Evolutionary conservation across 2,797 vertebrate genomes (phyloP).

Genomic region (Pelodytes ibericus): DNA sequence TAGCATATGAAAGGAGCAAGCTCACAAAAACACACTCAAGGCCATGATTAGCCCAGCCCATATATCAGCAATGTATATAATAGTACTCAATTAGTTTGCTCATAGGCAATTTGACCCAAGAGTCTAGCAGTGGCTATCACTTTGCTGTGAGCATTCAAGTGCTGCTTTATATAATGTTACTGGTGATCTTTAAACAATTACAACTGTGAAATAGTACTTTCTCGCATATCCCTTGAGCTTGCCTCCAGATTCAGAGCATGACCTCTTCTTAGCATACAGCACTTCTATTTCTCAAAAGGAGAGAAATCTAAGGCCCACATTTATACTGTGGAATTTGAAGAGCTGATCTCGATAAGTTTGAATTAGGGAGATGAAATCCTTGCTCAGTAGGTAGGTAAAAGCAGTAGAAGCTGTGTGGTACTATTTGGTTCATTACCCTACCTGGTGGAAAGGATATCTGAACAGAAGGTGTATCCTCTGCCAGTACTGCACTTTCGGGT

Average conservation of each 20-base stretch:
- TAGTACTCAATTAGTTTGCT: slow-evolving; percentile 36
- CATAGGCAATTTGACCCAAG: slow-evolving; percentile 37
- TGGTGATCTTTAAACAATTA: not conserved
- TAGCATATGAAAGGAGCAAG: slow-evolving; percentile 24
- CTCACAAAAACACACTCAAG: slow-evolving; percentile 18
- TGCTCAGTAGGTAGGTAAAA: too few species aligned
- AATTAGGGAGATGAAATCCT: not conserved
- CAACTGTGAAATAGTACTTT: not conserved
- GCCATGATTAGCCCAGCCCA: slow-evolving; percentile 19
- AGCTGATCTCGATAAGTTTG: not conserved
- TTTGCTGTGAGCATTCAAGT: slow-evolving; percentile 1
- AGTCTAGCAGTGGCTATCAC: slow-evolving; percentile 27
- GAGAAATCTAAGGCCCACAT: not conserved
- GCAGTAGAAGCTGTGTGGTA: too few species aligned
- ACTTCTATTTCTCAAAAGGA: not conserved
- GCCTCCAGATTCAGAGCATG: not conserved
- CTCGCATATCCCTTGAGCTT: not conserved
- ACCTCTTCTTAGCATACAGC: not conserved
- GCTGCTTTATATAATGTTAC: slow-evolving; percentile 7
- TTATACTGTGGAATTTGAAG: not conserved
- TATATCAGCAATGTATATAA: slow-evolving; percentile 22
- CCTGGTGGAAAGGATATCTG: too few species aligned
- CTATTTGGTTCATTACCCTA: too few species aligned
- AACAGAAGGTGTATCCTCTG: too few species aligned
- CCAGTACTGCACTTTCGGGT: too few species aligned